Conservation (phyloP, 2,113 vertebrate genomes). For the Acanthisitta chloris region DNA sequence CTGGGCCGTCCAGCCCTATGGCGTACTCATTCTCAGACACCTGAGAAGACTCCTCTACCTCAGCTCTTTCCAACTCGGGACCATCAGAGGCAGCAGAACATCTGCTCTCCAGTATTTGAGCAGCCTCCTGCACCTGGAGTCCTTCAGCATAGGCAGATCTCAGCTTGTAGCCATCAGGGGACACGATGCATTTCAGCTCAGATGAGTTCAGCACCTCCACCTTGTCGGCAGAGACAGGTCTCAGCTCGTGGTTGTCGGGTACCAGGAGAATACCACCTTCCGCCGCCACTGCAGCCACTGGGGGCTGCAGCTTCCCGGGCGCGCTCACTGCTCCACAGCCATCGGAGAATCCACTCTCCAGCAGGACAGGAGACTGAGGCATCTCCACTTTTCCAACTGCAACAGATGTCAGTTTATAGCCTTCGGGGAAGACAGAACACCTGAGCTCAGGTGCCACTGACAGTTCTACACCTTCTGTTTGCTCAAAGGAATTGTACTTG, state of each 20-base stretch:
- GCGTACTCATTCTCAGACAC: background rate
- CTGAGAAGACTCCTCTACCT: background rate
- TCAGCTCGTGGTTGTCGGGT: background rate
- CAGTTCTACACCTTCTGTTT: background rate
- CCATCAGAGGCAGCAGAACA: slow-evolving; percentile 41
- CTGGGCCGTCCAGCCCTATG: slow-evolving; percentile 30
- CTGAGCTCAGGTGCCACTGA: slow-evolving; percentile 15
- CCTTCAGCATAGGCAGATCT: background rate
- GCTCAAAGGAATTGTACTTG: slow-evolving; percentile 30
- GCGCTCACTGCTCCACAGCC: background rate
- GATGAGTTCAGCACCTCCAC: slow-evolving; percentile 30
- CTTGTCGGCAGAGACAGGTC: background rate
- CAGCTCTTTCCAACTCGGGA: background rate
- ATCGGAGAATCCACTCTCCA: background rate
- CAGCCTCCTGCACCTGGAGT: background rate
- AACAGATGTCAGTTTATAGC: slow-evolving; percentile 1
- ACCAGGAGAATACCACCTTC: slow-evolving; percentile 54
- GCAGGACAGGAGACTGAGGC: background rate
- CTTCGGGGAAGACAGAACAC: background rate
- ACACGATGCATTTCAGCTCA: slow-evolving; percentile 40
- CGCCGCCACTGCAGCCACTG: slow-evolving; percentile 45
- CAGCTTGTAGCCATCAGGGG: slow-evolving; percentile 29
- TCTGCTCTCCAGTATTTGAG: slow-evolving; percentile 33
- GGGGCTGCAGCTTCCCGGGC: background rate
- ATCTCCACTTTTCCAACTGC: background rate